A percentile compares a stretch with the other conserved stretches of the same genome.
Conservation (phyloP, 2,113 vertebrate species). For the Australoheros scitulus region DNA sequence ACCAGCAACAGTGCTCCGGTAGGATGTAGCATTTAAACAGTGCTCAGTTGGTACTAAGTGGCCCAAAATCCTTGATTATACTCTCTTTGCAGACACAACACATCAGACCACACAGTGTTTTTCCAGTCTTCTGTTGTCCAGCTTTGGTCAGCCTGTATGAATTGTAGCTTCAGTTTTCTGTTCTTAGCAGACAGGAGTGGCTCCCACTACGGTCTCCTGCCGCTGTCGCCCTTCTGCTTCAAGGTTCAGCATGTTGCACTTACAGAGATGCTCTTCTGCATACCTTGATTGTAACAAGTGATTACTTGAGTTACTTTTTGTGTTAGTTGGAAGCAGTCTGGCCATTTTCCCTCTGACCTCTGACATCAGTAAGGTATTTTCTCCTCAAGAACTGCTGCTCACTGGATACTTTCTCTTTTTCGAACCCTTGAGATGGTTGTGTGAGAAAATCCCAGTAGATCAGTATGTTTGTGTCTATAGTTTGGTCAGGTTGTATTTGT, state of each 20-base stretch:
- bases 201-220: background rate
- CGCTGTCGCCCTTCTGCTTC: background rate
- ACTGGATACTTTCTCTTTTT: background rate
- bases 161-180: background rate
- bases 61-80: background rate
- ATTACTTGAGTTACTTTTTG: background rate
- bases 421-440: background rate
- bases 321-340: background rate
- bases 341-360: rapidly evolving
- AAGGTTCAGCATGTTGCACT: background rate
- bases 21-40: background rate
- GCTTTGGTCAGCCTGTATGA: background rate
- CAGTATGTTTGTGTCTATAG: background rate
- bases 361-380: background rate
- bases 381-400: background rate
- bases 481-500: background rate
- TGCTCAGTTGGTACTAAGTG: no score
- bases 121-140: background rate
- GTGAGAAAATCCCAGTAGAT: background rate
- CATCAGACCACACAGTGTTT: background rate
- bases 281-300: background rate
- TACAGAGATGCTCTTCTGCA: background rate
- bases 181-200: background rate
- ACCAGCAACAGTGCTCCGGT: background rate
- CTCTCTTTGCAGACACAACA: background rate